Percentiles rank a stretch among this genome's conserved stretches.
These are phyloP conservation scores for Sinonovacula constricta DNA, from an alignment of 1,140 invertebrate genomes.

Conservation along the genomic window DNA sequence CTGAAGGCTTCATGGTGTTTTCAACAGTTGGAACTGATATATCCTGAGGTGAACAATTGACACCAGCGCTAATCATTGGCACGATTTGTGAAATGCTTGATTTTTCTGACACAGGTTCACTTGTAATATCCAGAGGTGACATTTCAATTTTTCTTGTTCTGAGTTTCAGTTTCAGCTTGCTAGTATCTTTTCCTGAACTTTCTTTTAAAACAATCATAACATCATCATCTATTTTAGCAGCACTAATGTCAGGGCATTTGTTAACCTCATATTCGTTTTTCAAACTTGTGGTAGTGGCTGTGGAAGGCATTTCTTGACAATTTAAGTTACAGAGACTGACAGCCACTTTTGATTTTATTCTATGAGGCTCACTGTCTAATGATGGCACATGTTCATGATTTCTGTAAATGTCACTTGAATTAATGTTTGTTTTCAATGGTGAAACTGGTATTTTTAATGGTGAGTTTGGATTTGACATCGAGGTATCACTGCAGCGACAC, in stretches of 20 bases:
- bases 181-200: background rate
- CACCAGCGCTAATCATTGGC: background rate
- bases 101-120: background rate
- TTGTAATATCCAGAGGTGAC: background rate
- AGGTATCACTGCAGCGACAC: slow-evolving; percentile 33
- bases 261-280: slow-evolving; percentile 11
- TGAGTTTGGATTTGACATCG: slow-evolving; percentile 27
- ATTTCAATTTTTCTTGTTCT: slow-evolving; percentile 15
- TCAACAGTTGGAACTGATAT: background rate
- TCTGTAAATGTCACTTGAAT: background rate
- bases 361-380: background rate
- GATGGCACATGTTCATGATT: background rate
- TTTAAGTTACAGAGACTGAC: background rate
- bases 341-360: background rate
- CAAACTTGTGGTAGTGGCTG: background rate
- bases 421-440: slow-evolving; percentile 14
- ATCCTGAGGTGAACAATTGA: background rate
- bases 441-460: slow-evolving; percentile 39
- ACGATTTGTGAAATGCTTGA: background rate
- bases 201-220: too few relatives aligned
- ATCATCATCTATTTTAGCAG: slow-evolving; percentile 10
- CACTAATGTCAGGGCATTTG: slow-evolving; percentile 34
- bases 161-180: slow-evolving; percentile 42
- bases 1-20: background rate
- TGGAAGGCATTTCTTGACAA: background rate